Base-by-base conservation (phyloP, 2,888 invertebrate genomes). In the Gymnosoma rotundatum region DNA sequence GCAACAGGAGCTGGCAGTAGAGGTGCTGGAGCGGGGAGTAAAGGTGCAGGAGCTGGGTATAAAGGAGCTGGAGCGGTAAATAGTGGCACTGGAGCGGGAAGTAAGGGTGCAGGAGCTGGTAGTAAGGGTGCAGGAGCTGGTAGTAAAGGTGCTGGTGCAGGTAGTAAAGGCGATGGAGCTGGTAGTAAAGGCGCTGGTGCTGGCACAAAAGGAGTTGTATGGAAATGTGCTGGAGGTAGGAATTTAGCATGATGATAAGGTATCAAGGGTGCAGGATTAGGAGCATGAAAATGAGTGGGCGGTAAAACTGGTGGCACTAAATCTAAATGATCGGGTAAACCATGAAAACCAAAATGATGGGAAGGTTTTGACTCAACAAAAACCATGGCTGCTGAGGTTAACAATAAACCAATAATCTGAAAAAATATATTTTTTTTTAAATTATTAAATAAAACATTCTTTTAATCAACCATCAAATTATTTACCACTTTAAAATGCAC, bases 401-500 rank as follows among this genome's bases (percentile, higher is more conserved):
- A 82, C 64, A 90, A 82, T 64, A 90, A 63, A 66, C 83, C 70
- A 21, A 88, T 87, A 61, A 61, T 70, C 87, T 87, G 70, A 42
- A 42, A 42, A 12, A 25, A 32, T 5, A 32, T 6, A 32, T 32
- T 32, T 32, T 32, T 4, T 32, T 32, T 20, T 1, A 2, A 25
- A 12, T 12, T 52, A 52, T 18, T 20, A 2, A 2, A 9, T 52
- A n/a, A 16, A 48, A 4, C 12, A 48, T 14, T n/a, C 2, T 5
- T n/a, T n/a, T 52, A n/a, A 9, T 18, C 4, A 18, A 18, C 18
- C n/a, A 4, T 9, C 0, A 42, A 9, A 42, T 21, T 5, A 76
- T 88, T 87, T 86, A 91, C 90, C 87, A 88, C 63, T 87, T 88
- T 89, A 21, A 88, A 61, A 64, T 87, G 87, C 87, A 88, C 86